Conservation (phyloP, 2,113 vertebrate species). For the Tor tambroides region DNA sequence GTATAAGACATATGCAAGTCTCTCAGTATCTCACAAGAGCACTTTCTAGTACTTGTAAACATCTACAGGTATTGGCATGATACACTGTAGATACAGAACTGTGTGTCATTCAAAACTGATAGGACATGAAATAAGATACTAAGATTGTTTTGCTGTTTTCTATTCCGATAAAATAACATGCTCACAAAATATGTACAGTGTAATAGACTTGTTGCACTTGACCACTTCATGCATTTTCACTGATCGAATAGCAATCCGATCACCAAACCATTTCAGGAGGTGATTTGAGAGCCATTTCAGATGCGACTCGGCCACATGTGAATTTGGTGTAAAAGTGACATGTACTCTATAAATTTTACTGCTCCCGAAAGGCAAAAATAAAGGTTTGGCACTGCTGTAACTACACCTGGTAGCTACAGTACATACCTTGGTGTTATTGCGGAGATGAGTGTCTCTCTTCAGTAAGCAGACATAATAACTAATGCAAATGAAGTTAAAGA, state of each 20-base stretch:
- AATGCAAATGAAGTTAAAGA: no score
- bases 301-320: neutral
- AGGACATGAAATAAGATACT: neutral
- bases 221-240: neutral
- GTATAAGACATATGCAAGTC: neutral
- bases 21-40: neutral
- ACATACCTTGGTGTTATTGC: no score
- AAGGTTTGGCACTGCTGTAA: no score
- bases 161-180: neutral
- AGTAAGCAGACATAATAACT: no score
- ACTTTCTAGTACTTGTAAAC: no score
- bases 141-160: no score
- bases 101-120: neutral
- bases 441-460: no score
- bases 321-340: constrained; percentile 3
- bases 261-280: neutral
- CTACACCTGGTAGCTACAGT: no score
- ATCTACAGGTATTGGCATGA: neutral
- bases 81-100: neutral
- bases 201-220: neutral
- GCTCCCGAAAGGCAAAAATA: neutral
- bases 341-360: neutral
- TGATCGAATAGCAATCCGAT: neutral
- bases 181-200: neutral
- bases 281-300: neutral